Conservation (phyloP, 2,797 vertebrate genomes). For the Pipistrellus pipistrellus region DNA sequence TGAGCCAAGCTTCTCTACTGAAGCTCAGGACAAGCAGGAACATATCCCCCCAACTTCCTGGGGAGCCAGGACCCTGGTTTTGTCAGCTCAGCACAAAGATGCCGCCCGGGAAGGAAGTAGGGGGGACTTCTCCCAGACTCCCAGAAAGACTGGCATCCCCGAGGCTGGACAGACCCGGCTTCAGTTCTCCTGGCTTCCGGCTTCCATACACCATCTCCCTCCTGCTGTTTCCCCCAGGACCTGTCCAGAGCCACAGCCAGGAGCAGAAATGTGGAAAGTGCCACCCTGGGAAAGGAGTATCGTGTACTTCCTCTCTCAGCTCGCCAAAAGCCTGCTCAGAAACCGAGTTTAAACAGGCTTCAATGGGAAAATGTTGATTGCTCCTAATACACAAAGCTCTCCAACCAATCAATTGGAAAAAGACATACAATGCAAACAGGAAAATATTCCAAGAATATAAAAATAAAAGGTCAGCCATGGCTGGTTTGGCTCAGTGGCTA, state of each 20-base stretch:
- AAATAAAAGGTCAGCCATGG: neutral
- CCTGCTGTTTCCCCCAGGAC: neutral
- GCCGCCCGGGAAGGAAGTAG: neutral
- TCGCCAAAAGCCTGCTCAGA: conserved; percentile 22
- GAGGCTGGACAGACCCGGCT: neutral
- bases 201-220: neutral
- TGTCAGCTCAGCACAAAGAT: neutral
- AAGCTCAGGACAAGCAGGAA: conserved; percentile 12
- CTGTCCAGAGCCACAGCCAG: too few relatives aligned
- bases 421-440: neutral
- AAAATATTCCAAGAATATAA: neutral
- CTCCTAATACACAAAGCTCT: neutral
- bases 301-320: neutral
- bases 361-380: neutral
- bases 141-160: neutral
- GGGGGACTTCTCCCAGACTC: neutral
- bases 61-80: neutral
- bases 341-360: conserved; percentile 16
- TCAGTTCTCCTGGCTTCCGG: neutral
- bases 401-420: neutral
- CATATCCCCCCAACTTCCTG: neutral
- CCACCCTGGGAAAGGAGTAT: neutral
- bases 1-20: conserved; percentile 54
- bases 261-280: neutral
- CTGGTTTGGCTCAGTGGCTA: neutral